phyloP scores from a whole-genome alignment of 2,797 vertebrate species.

The Chelonia mydas region DNA sequence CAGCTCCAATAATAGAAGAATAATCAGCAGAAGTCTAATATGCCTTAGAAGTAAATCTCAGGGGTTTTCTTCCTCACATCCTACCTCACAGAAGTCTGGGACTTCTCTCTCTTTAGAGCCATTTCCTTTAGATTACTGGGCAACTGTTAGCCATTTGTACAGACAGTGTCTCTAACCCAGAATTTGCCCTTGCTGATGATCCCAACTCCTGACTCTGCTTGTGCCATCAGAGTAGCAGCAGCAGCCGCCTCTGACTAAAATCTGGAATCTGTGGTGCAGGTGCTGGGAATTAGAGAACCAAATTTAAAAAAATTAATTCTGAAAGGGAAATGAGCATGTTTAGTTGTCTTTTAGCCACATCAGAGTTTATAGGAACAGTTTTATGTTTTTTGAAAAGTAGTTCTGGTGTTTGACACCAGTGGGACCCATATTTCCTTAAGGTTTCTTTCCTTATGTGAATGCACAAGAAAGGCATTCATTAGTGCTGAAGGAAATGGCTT shows the following conservation, averaged over 20 bases:
- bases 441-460: conserved; percentile 10
- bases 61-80: neutral
- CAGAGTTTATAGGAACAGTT: conserved; percentile 12
- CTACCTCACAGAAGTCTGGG: neutral
- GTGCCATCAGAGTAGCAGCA: neutral
- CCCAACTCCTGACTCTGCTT: neutral
- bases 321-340: neutral
- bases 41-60: neutral
- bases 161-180: neutral
- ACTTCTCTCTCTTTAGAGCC: neutral
- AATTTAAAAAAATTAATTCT: neutral
- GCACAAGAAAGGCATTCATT: neutral
- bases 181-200: neutral
- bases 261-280: neutral
- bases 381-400: conserved; percentile 36
- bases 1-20: neutral
- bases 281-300: neutral
- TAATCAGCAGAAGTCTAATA: neutral
- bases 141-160: neutral
- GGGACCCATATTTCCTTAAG: conserved; percentile 15
- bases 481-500: neutral
- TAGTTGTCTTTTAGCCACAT: neutral
- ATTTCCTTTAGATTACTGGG: neutral
- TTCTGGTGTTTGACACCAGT: conserved; percentile 14
- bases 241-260: neutral